These are phyloP conservation scores for Thryonomys swinderianus DNA, from an alignment of 2,113 vertebrate genomes.

Conservation along the genomic window DNA sequence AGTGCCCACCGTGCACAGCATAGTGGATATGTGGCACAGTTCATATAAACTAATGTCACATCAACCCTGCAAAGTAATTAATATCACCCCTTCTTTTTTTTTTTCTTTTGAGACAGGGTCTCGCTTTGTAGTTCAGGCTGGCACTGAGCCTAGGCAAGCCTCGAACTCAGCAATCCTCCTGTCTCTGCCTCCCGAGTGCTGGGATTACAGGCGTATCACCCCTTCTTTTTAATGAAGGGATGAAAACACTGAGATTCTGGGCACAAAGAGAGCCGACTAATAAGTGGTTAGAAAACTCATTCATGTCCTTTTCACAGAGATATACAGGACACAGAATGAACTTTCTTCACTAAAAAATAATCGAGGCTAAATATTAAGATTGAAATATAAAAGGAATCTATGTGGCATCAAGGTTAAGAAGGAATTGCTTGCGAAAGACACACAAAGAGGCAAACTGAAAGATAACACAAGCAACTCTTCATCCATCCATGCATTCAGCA, in stretches of 20 bases:
- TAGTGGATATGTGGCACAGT: background rate
- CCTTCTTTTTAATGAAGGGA: background rate
- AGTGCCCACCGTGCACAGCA: fast-evolving
- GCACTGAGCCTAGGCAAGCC: no score
- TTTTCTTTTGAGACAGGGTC: no score
- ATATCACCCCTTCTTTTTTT: background rate
- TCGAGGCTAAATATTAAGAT: background rate
- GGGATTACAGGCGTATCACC: no score
- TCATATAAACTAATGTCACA: background rate
- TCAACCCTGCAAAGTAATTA: background rate
- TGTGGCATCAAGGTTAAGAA: background rate
- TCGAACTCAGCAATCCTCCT: no score
- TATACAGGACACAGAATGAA: background rate
- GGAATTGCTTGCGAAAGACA: background rate
- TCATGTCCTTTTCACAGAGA: background rate
- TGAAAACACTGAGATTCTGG: background rate
- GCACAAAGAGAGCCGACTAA: background rate
- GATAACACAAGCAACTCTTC: background rate
- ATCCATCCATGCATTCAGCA: background rate
- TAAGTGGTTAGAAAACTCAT: background rate
- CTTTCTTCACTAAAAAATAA: background rate
- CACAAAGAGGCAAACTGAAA: background rate
- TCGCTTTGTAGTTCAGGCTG: no score
- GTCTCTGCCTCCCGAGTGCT: no score
- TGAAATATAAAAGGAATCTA: background rate